Conservation (phyloP, 23 tunicate genomes). For the Trididemnum nubilum region DNA sequence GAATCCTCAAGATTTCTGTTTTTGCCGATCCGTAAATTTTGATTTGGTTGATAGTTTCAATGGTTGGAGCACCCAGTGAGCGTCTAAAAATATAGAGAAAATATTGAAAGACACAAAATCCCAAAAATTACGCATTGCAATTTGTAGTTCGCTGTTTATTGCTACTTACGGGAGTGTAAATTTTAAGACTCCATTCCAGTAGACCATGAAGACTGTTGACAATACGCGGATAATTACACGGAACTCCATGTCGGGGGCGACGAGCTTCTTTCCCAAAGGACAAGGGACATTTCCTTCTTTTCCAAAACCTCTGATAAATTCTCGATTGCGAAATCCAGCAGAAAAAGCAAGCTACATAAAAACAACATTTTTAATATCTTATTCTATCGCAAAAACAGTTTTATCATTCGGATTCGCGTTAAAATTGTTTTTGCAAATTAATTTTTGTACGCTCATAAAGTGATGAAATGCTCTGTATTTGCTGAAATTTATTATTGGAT, state of each 20-base stretch:
- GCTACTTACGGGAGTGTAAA: conserved; percentile 17
- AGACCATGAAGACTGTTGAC: neutral
- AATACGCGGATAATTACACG: conserved; percentile 12
- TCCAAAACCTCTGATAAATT: neutral
- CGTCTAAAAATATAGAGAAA: neutral
- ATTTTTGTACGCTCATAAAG: too few species aligned
- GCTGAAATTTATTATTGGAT: too few species aligned
- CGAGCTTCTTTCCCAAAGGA: neutral
- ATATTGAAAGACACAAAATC: neutral
- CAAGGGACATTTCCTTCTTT: neutral
- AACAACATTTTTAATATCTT: too few species aligned
- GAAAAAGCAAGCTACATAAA: conserved; percentile 11
- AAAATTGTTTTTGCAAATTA: too few species aligned
- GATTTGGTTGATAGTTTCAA: neutral
- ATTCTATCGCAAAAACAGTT: too few species aligned
- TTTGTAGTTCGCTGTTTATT: neutral
- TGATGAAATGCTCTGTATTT: too few species aligned
- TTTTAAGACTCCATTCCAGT: neutral
- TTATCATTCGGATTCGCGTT: too few species aligned
- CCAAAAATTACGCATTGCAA: neutral
- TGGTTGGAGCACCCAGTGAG: neutral
- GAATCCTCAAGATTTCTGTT: neutral
- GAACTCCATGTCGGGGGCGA: conserved; percentile 2
- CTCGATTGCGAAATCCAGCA: neutral
- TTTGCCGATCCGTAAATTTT: conserved; percentile 6